These are phyloP conservation scores for Lerema accius DNA, from an alignment of 1,140 invertebrate species.

Conservation along the genomic window DNA sequence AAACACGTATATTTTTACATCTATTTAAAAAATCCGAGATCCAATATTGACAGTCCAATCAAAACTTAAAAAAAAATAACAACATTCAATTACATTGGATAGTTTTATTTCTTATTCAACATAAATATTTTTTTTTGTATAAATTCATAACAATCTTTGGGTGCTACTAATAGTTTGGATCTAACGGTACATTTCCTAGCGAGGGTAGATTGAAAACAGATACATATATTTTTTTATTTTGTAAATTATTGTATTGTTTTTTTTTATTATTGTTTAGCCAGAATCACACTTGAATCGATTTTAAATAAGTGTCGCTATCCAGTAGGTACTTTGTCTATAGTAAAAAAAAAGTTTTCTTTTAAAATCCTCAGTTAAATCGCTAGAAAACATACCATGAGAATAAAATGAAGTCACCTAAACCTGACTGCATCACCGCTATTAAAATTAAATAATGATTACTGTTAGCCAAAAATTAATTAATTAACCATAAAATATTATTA, in stretches of 20 bases:
- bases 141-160: conserved; percentile 83
- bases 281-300: too few relatives aligned
- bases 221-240: too few relatives aligned
- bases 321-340: too few relatives aligned
- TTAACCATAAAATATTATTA: conserved; percentile 21
- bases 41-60: conserved; percentile 66
- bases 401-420: conserved; percentile 65
- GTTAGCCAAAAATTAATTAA: conserved; percentile 50
- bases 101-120: conserved; percentile 81
- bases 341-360: neutral
- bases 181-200: conserved; percentile 41
- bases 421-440: conserved; percentile 52
- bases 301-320: too few relatives aligned
- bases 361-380: neutral
- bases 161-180: conserved; percentile 78
- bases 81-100: conserved; percentile 62
- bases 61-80: conserved; percentile 49
- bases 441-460: conserved; percentile 62
- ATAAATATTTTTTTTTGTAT: conserved; percentile 82
- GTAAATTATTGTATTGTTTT: too few relatives aligned
- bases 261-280: too few relatives aligned
- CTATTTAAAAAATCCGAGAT: conserved; percentile 43
- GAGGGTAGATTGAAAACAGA: neutral
- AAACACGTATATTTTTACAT: conserved; percentile 2
- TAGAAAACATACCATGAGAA: conserved; percentile 43